Percentiles rank a stretch among this genome's conserved stretches.
Evolutionary conservation across 2,888 invertebrate genomes (phyloP).

Genomic region (Cheiracanthium punctorium): DNA sequence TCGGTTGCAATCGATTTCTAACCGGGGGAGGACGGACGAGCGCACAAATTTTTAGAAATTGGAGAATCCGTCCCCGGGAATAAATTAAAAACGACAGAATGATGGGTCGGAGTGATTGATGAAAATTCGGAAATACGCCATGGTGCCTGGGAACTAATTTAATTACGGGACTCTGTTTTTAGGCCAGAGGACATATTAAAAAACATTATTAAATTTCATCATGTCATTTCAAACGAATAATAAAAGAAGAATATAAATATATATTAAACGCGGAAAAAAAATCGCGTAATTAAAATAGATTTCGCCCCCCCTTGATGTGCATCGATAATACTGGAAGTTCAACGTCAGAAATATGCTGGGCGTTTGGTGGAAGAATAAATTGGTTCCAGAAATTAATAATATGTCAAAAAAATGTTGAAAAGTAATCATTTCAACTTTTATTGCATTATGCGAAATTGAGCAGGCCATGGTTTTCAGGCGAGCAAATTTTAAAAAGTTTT

Average conservation of each 20-base stretch:
- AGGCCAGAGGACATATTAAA: background rate
- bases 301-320: background rate
- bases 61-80: slow-evolving; percentile 1
- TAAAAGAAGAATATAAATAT: no score
- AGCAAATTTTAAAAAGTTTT: no score
- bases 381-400: background rate
- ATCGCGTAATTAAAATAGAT: background rate
- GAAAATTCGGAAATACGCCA: background rate
- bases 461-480: background rate
- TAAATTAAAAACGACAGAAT: background rate
- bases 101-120: background rate
- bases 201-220: slow-evolving; percentile 7
- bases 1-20: no score
- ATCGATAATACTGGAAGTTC: background rate
- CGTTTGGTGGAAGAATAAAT: background rate
- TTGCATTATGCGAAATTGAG: background rate
- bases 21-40: no score
- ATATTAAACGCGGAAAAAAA: background rate
- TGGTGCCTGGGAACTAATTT: background rate
- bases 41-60: background rate
- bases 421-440: background rate
- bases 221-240: background rate
- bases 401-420: background rate
- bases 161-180: background rate
- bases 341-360: background rate